A percentile compares a stretch with the other conserved stretches of the same genome.
These are phyloP conservation scores for Phymastichus coffea DNA, from an alignment of 1,140 invertebrate genomes.

Conservation along the genomic window DNA sequence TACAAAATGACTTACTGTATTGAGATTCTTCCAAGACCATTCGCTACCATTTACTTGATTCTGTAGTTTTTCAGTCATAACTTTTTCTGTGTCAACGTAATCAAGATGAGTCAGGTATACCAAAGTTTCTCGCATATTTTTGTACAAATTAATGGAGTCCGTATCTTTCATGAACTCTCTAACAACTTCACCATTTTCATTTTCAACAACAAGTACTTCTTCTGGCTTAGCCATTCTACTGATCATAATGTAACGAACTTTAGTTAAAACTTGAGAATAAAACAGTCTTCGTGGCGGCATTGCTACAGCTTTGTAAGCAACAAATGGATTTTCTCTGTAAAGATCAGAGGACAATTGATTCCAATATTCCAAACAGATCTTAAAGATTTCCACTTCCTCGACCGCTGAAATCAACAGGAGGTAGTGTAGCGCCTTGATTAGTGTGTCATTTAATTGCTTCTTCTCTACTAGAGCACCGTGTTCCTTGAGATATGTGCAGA, in stretches of 20 bases:
- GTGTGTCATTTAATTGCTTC: slow-evolving; percentile 67
- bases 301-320: slow-evolving; percentile 43
- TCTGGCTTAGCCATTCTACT: slow-evolving; percentile 99
- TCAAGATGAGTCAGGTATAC: slow-evolving; percentile 99
- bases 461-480: slow-evolving; percentile 88
- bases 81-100: slow-evolving; percentile 94
- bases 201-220: slow-evolving; percentile 99
- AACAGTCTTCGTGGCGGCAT: slow-evolving; percentile 64
- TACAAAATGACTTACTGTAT: slow-evolving; percentile 67
- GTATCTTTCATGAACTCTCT: slow-evolving; percentile 99
- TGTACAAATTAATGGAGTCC: slow-evolving; percentile 99
- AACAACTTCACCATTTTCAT: slow-evolving; percentile 99
- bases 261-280: slow-evolving; percentile 80
- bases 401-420: slow-evolving; percentile 97
- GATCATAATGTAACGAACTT: slow-evolving; percentile 98
- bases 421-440: slow-evolving; percentile 87
- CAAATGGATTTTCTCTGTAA: slow-evolving; percentile 75
- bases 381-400: slow-evolving; percentile 99
- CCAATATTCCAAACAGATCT: slow-evolving; percentile 99
- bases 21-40: slow-evolving; percentile 99
- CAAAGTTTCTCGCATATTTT: slow-evolving; percentile 98
- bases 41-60: slow-evolving; percentile 99
- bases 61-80: slow-evolving; percentile 99
- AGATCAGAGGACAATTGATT: slow-evolving; percentile 89
- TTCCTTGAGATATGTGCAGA: slow-evolving; percentile 96